Percentiles rank a stretch among this genome's conserved stretches.
These are phyloP conservation scores for Dicrostonyx torquatus DNA, from an alignment of 2,797 vertebrate genomes.

Conservation along the genomic window DNA sequence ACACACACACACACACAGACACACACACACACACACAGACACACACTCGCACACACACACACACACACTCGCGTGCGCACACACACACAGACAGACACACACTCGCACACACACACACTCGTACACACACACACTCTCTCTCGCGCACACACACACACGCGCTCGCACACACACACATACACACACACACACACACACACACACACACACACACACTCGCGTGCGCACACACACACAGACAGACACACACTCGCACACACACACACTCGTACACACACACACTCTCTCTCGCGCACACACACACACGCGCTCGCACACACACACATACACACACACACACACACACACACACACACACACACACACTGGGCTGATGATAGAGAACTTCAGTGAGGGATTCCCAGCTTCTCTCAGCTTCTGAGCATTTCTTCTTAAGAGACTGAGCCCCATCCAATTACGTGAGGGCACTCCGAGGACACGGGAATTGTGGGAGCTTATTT, in stretches of 20 bases:
- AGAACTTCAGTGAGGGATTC: conserved; percentile 48
- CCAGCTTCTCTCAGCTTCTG: conserved; percentile 40
- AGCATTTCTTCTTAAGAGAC: conserved; percentile 63
- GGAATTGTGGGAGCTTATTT: conserved; percentile 77
- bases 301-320: background rate
- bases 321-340: background rate
- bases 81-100: background rate
- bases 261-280: background rate
- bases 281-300: background rate
- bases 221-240: background rate
- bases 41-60: background rate
- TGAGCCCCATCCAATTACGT: conserved; percentile 60
- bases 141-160: too few relatives aligned
- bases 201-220: background rate
- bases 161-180: too few relatives aligned
- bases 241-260: background rate
- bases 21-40: background rate
- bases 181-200: background rate
- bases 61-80: background rate
- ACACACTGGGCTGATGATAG: background rate
- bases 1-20: too few relatives aligned
- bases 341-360: background rate
- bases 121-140: background rate
- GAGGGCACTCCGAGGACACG: conserved; percentile 69
- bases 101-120: background rate